Evolutionary conservation across 2,888 invertebrate genomes (phyloP).

Genomic region (Amiota mariae): DNA sequence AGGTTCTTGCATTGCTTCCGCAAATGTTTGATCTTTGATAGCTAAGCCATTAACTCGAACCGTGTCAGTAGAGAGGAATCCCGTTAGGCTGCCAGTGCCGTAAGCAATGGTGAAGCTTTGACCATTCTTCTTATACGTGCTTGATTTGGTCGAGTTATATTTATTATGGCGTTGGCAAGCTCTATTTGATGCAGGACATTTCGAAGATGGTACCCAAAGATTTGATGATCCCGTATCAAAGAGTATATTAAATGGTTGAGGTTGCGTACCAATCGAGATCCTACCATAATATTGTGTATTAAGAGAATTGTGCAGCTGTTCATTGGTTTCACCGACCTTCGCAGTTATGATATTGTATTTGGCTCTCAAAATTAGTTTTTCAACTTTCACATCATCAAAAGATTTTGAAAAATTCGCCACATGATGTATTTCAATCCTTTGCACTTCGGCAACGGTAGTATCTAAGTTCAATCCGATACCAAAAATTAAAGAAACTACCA

Average conservation of each 20-base stretch:
- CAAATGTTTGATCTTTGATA: constrained; percentile 89
- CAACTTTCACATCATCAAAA: not conserved
- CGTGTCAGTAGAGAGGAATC: constrained; percentile 92
- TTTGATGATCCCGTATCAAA: constrained; percentile 99
- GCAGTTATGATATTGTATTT: not conserved
- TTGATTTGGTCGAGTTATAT: constrained; percentile 89
- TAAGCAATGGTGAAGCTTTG: constrained; percentile 92
- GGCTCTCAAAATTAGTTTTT: not conserved
- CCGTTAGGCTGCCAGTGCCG: constrained; percentile 95
- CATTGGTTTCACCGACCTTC: constrained; percentile 22
- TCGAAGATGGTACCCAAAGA: constrained; percentile 97
- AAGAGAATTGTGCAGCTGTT: constrained; percentile 85
- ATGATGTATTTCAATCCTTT: not conserved
- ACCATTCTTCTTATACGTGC: constrained; percentile 88
- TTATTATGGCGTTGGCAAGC: constrained; percentile 96
- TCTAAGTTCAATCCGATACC: not conserved
- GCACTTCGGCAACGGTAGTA: not conserved
- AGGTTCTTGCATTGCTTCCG: constrained; percentile 95
- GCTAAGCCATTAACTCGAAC: constrained; percentile 81
- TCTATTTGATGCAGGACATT: constrained; percentile 91
- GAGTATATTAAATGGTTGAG: constrained; percentile 92
- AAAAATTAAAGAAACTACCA: not conserved
- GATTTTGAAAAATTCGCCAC: not conserved
- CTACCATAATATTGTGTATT: constrained; percentile 97
- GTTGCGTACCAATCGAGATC: constrained; percentile 91